Conservation (phyloP, 2,113 vertebrate genomes). For the Mirza zaza region DNA sequence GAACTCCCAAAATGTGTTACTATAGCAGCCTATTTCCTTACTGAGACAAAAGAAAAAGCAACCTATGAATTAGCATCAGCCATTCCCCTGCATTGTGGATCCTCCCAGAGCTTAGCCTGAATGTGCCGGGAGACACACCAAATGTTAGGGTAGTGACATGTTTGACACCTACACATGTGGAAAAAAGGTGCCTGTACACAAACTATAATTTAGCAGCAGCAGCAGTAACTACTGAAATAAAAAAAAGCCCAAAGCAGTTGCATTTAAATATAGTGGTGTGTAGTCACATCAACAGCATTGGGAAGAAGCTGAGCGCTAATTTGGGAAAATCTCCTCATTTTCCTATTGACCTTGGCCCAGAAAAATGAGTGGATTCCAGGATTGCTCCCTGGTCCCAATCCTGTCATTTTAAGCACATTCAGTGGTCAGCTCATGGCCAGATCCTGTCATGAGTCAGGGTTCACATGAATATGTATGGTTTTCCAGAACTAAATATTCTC, state of each 20-base stretch:
- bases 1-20: slow-evolving; percentile 37
- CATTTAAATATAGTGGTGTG: background rate
- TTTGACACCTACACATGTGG: background rate
- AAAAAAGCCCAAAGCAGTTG: background rate
- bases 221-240: background rate
- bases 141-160: background rate
- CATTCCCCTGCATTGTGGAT: background rate
- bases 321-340: slow-evolving; percentile 26
- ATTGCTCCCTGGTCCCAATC: background rate
- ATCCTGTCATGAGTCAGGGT: background rate
- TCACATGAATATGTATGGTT: background rate
- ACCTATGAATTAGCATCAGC: slow-evolving; percentile 53
- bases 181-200: background rate
- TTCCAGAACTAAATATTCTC: slow-evolving; percentile 32
- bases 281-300: background rate
- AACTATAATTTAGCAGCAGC: slow-evolving; percentile 29
- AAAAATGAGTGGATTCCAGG: background rate
- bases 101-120: background rate
- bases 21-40: slow-evolving; percentile 37
- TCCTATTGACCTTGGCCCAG: background rate
- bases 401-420: background rate
- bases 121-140: background rate
- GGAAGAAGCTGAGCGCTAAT: background rate
- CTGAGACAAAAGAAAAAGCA: slow-evolving; percentile 54
- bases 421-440: background rate